A percentile compares a stretch with the other conserved stretches of the same genome.
phyloP scores from a whole-genome alignment of 2,113 vertebrate species.

The Nycticryphes semicollaris region DNA sequence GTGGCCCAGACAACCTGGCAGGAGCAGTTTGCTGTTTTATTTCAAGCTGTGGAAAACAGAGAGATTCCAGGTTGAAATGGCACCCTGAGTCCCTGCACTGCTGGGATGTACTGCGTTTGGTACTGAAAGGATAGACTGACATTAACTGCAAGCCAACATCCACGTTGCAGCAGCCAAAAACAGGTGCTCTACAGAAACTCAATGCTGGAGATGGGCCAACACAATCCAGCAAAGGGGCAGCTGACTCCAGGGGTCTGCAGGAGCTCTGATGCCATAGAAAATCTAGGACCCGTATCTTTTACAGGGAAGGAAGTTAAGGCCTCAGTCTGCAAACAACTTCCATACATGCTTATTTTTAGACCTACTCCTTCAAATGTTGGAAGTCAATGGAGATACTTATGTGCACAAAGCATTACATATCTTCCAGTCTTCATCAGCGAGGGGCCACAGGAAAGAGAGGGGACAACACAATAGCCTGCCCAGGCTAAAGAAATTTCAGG shows the following conservation, averaged over 20 bases:
- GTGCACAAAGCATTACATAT: not conserved
- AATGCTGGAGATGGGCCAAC: not conserved
- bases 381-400: not conserved
- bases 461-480: not conserved
- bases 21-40: not conserved
- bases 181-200: not conserved
- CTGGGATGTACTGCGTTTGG: fast-evolving
- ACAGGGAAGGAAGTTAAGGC: not conserved
- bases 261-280: not conserved
- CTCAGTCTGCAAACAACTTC: not conserved
- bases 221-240: not conserved
- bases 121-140: not conserved
- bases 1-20: not conserved
- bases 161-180: not conserved
- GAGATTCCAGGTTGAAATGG: not conserved
- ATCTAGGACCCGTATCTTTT: not conserved
- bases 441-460: not conserved
- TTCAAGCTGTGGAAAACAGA: not conserved
- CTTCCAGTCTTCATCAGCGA: not conserved
- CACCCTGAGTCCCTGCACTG: not conserved
- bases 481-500: not conserved
- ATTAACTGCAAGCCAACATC: not conserved
- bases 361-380: not conserved
- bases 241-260: not conserved
- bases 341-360: conserved; percentile 8